Evolutionary conservation across 2,113 vertebrate species (phyloP), one percentile per base, ranked within the genome.

Genomic region (Irena cyanogastra): DNA sequence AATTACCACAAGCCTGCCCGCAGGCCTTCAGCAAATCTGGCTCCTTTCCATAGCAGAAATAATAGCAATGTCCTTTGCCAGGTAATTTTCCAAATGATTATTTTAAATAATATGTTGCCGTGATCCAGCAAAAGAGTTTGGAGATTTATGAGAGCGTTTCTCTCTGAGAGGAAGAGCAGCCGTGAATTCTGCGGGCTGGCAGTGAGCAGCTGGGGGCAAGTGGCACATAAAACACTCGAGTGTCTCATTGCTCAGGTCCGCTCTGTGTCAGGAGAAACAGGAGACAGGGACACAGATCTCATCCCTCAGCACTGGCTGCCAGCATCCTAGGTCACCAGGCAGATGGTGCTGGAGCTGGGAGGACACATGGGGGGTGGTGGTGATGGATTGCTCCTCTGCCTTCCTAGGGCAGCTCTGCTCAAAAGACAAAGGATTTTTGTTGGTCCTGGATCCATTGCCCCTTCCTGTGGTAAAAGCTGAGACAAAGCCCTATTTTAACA

Each of bases 71-170:
- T 93, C 81, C 59, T 93, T 87, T 90, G 91, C 96, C 86, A 93
- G 89, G 80, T 87, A 84, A 84, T 96, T 93, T 95, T 94, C 92
- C 61, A 76, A 93, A 89, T 87, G 41, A 93, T 95, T 95, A 61
- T 95, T 96, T 94, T 76, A 91, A 95, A 91, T 91, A 92, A 94
- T 83, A 49, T 0, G 64, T 93, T 90, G 44, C 79, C 42, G 20
- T 49, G 59, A 92, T 93, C 79, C 83, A 68, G 79, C 65, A 66
- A 64, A 81, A 75, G 87, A 53, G 53, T 68, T 65, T 18, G 13
- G 31, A 80, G 87, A 94, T 94, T 93, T 87, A 95, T 87, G 87
- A 30, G 86, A 57, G 49, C 16, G 0, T 94, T 95, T 90, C 70
- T 91, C 84, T 63, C 13, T 0, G 12, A 28, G 82, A 74, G 68